These are phyloP conservation scores for Callipepla squamata DNA, from an alignment of 2,113 vertebrate species.

Conservation along the genomic window DNA sequence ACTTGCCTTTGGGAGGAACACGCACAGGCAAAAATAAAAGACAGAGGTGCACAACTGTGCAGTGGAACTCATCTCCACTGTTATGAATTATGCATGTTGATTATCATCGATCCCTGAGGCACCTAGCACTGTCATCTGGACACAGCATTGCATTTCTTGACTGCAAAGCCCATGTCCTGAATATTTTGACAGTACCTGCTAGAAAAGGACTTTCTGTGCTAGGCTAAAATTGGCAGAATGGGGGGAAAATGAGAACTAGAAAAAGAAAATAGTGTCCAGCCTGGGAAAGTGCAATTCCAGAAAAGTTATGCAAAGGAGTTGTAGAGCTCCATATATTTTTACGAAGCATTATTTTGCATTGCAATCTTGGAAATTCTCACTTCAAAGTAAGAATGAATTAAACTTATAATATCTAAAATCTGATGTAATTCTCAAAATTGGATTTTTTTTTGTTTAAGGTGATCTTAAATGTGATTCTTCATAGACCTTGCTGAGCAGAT, in stretches of 20 bases:
- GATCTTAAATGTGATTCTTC: background rate
- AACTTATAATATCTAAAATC: constrained; percentile 18
- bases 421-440: constrained; percentile 8
- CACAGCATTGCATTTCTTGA: constrained; percentile 20
- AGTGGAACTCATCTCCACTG: constrained; percentile 36
- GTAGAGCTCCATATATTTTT: constrained; percentile 60
- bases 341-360: constrained; percentile 48
- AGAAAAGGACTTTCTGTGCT: constrained; percentile 42
- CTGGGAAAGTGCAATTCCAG: constrained; percentile 64
- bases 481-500: constrained; percentile 29
- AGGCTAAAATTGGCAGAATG: constrained; percentile 2
- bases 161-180: constrained; percentile 18
- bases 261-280: constrained; percentile 31
- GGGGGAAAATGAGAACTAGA: background rate
- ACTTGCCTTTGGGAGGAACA: constrained; percentile 27
- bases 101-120: constrained; percentile 13
- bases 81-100: background rate
- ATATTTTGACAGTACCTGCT: constrained; percentile 36
- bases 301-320: constrained; percentile 55
- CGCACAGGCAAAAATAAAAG: background rate
- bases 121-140: constrained; percentile 34
- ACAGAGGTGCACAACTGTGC: constrained; percentile 46
- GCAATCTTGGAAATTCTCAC: constrained; percentile 36
- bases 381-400: constrained; percentile 3
- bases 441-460: constrained; percentile 31